Evolutionary conservation across 2,113 vertebrate species (phyloP).

Genomic region (Trematocara stigmaticum): DNA sequence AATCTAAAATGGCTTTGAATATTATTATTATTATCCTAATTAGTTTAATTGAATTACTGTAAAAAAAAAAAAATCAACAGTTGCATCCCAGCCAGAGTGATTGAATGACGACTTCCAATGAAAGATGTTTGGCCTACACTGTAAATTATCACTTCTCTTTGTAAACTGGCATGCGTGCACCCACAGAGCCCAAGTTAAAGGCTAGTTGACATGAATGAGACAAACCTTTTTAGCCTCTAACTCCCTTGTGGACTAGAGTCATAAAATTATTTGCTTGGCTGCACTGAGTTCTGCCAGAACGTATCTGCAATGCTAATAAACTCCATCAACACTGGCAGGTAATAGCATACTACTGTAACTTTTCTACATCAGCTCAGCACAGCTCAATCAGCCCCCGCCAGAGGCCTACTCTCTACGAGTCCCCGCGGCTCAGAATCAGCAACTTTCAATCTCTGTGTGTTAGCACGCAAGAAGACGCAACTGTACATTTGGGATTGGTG

Average conservation of each 20-base stretch:
- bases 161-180: neutral
- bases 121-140: neutral
- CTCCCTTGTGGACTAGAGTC: constrained; percentile 53
- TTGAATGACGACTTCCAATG: neutral
- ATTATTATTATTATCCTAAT: neutral
- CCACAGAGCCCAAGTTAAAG: constrained; percentile 5
- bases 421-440: constrained; percentile 67
- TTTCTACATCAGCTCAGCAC: constrained; percentile 69
- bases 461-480: constrained; percentile 68
- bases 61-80: neutral
- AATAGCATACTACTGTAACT: constrained; percentile 69
- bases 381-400: constrained; percentile 69
- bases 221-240: constrained; percentile 61
- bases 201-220: constrained; percentile 56
- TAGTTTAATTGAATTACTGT: neutral
- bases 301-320: constrained; percentile 72
- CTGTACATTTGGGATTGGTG: constrained; percentile 64
- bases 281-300: constrained; percentile 56
- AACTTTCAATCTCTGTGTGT: constrained; percentile 70
- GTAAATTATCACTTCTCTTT: neutral
- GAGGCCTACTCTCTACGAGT: constrained; percentile 63
- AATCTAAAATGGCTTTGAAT: neutral
- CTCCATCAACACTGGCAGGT: constrained; percentile 60
- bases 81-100: neutral
- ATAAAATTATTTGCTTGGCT: constrained; percentile 68